Percentiles rank a stretch among this genome's conserved stretches.
Conservation (phyloP, 2,113 vertebrate genomes). For the Dissostichus mawsoni region DNA sequence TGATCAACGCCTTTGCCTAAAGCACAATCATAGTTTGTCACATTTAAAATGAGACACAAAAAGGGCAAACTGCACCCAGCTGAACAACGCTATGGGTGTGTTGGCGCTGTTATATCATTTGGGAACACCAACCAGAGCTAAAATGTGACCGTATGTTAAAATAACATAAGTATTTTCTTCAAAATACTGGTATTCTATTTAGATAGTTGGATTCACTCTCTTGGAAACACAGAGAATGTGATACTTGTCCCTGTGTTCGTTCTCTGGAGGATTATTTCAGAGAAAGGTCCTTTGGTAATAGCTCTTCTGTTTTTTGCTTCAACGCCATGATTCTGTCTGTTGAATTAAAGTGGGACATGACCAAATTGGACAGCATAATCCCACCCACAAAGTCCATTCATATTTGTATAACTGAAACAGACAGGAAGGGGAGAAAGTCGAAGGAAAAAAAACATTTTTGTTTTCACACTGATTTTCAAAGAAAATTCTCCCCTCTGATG, state of each 20-base stretch:
- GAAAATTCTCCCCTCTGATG: conserved; percentile 8
- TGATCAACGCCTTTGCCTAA: too few species aligned
- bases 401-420: not conserved
- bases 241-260: not conserved
- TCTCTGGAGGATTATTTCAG: not conserved
- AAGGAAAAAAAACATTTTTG: not conserved
- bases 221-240: not conserved
- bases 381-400: not conserved
- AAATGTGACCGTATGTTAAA: too few species aligned
- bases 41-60: too few species aligned
- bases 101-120: too few species aligned
- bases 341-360: conserved; percentile 7
- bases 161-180: too few species aligned
- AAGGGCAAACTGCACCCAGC: too few species aligned
- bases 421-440: not conserved
- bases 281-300: not conserved
- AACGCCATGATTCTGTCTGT: not conserved
- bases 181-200: too few species aligned
- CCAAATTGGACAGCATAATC: not conserved
- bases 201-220: not conserved
- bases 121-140: too few species aligned
- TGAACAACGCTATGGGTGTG: too few species aligned
- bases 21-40: too few species aligned
- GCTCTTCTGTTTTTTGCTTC: not conserved
- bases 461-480: not conserved